Conservation (phyloP, 92 coral and sea anemone genomes). For the Montipora capitata region DNA sequence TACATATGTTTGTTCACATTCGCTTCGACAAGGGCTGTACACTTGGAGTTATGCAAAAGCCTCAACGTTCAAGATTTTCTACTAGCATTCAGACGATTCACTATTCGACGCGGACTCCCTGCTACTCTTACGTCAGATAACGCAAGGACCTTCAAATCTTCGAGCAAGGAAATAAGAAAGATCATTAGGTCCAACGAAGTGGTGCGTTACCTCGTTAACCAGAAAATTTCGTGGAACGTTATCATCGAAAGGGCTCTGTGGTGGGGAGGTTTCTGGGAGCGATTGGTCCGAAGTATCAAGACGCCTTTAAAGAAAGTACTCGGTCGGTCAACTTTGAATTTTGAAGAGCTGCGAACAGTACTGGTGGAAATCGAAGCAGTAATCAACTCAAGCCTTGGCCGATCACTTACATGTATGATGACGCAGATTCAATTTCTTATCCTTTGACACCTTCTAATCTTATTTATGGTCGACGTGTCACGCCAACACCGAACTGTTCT, state of each 20-base stretch:
- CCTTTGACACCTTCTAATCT: constrained; percentile 53
- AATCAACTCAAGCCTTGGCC: constrained; percentile 39
- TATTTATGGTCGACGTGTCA: constrained; percentile 61
- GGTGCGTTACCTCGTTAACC: constrained; percentile 35
- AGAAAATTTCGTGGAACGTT: constrained; percentile 5
- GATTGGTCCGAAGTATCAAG: constrained; percentile 54
- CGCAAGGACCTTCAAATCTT: constrained; percentile 64
- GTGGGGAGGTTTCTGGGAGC: no score
- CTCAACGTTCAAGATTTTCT: constrained; percentile 38
- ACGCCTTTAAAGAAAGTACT: constrained; percentile 50
- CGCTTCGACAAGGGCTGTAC: constrained; percentile 31
- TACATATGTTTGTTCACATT: neutral
- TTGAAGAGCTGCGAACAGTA: constrained; percentile 61
- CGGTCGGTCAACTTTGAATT: constrained; percentile 51
- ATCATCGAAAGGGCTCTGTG: no score
- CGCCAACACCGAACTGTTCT: constrained; percentile 42
- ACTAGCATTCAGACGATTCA: constrained; percentile 35
- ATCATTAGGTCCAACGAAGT: constrained; percentile 14
- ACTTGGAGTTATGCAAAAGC: constrained; percentile 30
- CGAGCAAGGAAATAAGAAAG: constrained; percentile 5
- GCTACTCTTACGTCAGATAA: constrained; percentile 63
- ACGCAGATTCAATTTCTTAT: constrained; percentile 26
- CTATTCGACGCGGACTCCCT: constrained; percentile 46
- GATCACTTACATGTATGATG: constrained; percentile 63
- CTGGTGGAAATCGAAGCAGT: constrained; percentile 61